Percentiles rank a stretch among this genome's conserved stretches.
Conservation (phyloP, 1,140 invertebrate species). For the Homarus americanus region DNA sequence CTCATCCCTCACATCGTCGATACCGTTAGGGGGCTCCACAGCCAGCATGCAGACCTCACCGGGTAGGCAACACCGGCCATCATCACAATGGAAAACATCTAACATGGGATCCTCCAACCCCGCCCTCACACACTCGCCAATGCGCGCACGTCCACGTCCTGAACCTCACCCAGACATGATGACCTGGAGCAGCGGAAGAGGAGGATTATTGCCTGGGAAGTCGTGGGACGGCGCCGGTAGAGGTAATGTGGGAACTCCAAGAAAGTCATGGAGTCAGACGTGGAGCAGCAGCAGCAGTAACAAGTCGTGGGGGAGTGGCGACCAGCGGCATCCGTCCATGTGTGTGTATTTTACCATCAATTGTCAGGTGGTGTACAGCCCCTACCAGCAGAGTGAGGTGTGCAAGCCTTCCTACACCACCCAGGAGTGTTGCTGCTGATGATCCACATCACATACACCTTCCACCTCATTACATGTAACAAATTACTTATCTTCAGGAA, state of each 20-base stretch:
- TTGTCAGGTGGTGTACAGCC: conserved; percentile 28
- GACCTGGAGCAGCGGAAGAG: too few species aligned
- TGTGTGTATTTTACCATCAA: conserved; percentile 54
- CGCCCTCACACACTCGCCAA: not conserved
- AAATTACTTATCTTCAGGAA: too few species aligned
- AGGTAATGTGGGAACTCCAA: conserved; percentile 17
- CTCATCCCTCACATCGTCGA: not conserved
- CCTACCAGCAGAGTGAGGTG: conserved; percentile 22
- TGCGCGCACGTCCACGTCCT: not conserved
- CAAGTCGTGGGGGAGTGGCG: not conserved
- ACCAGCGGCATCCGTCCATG: not conserved
- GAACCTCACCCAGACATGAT: too few species aligned
- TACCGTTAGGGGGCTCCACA: not conserved
- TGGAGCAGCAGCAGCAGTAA: not conserved
- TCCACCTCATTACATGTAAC: too few species aligned
- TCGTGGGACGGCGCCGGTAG: not conserved
- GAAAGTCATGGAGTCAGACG: not conserved
- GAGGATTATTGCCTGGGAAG: not conserved
- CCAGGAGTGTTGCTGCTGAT: conserved; percentile 52
- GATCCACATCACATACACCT: too few species aligned
- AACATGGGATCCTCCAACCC: not conserved
- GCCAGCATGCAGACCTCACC: not conserved
- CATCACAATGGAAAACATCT: not conserved
- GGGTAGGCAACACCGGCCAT: not conserved
- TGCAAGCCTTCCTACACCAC: conserved; percentile 39